These are phyloP conservation scores for Bujurquina vittata DNA, from an alignment of 2,113 vertebrate genomes.

Conservation along the genomic window DNA sequence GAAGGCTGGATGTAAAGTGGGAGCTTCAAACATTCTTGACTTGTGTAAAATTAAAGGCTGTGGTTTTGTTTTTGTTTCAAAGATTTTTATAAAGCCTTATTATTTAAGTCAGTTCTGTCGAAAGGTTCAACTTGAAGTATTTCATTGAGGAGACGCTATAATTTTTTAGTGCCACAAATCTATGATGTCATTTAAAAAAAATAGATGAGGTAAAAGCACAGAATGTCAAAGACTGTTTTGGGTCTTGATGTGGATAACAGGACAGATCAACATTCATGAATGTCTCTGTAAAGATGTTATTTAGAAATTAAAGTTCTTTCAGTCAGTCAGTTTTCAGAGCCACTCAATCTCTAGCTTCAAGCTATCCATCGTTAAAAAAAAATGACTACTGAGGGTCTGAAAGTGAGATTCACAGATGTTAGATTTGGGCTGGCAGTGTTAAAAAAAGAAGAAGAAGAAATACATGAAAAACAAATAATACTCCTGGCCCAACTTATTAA, in stretches of 20 bases:
- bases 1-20: conserved; percentile 2
- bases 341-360: neutral
- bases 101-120: neutral
- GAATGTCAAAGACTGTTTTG: neutral
- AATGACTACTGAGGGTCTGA: neutral
- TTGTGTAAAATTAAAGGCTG: neutral
- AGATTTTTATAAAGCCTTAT: neutral
- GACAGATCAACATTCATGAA: neutral
- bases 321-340: neutral
- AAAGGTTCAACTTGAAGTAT: neutral
- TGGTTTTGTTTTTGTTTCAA: neutral
- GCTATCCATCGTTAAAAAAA: neutral
- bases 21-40: neutral
- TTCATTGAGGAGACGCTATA: neutral
- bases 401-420: neutral
- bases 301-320: neutral
- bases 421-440: neutral
- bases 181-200: neutral
- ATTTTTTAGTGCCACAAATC: neutral
- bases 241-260: neutral
- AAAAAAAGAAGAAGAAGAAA: too few species aligned
- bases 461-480: neutral
- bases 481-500: neutral
- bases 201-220: neutral
- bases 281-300: neutral